Evolutionary conservation across 2,797 vertebrate genomes (phyloP).

Genomic region (Pogonophryne albipinna): DNA sequence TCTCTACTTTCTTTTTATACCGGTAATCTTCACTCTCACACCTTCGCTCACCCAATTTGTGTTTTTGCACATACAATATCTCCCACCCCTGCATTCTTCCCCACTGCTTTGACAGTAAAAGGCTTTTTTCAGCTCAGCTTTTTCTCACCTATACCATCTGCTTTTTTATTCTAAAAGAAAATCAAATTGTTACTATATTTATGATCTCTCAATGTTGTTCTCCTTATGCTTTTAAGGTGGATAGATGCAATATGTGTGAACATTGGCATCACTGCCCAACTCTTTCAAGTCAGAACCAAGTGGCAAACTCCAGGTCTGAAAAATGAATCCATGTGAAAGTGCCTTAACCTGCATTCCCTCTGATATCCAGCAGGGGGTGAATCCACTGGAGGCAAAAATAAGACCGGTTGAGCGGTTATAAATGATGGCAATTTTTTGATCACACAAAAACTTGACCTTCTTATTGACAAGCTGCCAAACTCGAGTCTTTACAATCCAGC

Average conservation of each 20-base stretch:
- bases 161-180: slow-evolving; percentile 34
- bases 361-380: too few species aligned
- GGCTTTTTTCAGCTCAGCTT: slow-evolving; percentile 41
- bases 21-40: slow-evolving; percentile 48
- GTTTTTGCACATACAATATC: slow-evolving; percentile 40
- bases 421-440: too few species aligned
- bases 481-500: too few species aligned
- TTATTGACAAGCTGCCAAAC: too few species aligned
- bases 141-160: slow-evolving; percentile 43
- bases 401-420: too few species aligned
- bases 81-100: background rate
- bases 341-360: too few species aligned
- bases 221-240: background rate
- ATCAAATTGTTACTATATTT: background rate
- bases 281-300: background rate
- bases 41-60: slow-evolving; percentile 30
- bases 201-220: background rate
- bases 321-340: too few species aligned
- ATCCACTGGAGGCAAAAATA: too few species aligned
- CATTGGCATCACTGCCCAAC: background rate
- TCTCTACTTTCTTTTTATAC: slow-evolving; percentile 47
- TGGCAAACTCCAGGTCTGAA: too few species aligned
- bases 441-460: too few species aligned
- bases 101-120: slow-evolving; percentile 42
- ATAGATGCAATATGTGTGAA: background rate